Base-by-base conservation (phyloP, 2,797 vertebrate species). In the Clarias platycephalus region DNA sequence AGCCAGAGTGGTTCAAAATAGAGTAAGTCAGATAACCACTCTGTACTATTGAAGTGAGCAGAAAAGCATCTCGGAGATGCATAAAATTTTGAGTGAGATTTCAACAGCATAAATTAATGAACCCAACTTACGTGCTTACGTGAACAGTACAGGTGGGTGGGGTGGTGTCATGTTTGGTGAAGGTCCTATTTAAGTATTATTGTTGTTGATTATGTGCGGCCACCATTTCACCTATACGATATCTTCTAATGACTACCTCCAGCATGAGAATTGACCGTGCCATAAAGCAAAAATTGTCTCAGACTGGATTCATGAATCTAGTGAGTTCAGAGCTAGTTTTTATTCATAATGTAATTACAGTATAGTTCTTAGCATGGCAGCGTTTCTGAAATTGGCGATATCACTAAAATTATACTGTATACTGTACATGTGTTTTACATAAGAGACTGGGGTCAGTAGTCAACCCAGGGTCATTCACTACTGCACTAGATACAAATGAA, bases 91-190 rank as follows among this genome's bases (percentile, higher is more conserved):
- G 44, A 10, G 44, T 44, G 1, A 3, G 24, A 0, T 24, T 62
- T 10, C 60, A 37, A 63, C 37, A 64, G 16, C 12, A 60, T 62
- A 24, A 37, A 60, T 64, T n/a, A 2, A 49, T 79, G n/a, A 60
- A 79, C 15, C 57, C 77, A 64, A 28, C 60, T 37, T 64, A 4
- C n/a, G n/a, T n/a, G 2, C 4, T 64, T n/a, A 34, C 24, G 3
- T 79, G 58, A 44, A 53, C 78, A 80, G 28, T 68, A 28, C 28
- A 81, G 64, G 12, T 12, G 68, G 16, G 63, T 80, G 62, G 62
- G 58, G 58, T 58, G 4, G 55, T 76, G 18, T 76, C 24, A 60
- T 77, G 24, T 24, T 78, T 26, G 20, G 24, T 24, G 5, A 63
- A 44, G 28, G 37, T 79, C 3, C 37, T 37, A 40, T 15, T 53